Base-by-base conservation (phyloP, 1,140 invertebrate species). In the Drosophila baimaii region DNA sequence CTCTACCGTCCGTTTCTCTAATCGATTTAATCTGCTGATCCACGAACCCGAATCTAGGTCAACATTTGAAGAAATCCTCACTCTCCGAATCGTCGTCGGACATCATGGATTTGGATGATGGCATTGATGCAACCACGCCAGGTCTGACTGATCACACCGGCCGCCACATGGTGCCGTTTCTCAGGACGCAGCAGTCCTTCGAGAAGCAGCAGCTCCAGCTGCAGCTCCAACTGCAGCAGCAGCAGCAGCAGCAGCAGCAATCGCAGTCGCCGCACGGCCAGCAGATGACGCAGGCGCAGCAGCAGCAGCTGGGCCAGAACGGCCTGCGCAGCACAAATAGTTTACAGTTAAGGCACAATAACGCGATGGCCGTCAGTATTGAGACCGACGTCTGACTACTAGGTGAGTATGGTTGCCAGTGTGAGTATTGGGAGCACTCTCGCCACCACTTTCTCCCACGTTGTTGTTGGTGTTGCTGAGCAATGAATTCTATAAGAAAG, bases 331-430 rank as follows among this genome's bases (percentile, higher is more conserved):
- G 95, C 89, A 96, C 96, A 93, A 94, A 96, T 92, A 97, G 96
- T 93, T 95, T 95, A 93, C 96, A 96, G 92, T 95, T 96, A 88
- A 95, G 96, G 92, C 96, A 96, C 93, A 98, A 97, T 93, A 97
- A 91, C 73, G 91, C 91, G 51, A 91, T 92, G 85, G 94, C 95
- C 92, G 95, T 96, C 94, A 96, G 96, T 92, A 97, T 98, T 93
- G 98, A 99, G 94, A 99, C 98, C 94, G 98, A 99, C 94, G 98
- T 98, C 95, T 99, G 97, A 98, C 96, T 96, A 96, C 95, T 95
- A 94, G 95, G 96, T 97, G 93, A 94, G 93, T 92, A 33, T 23
- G 9, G 5, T 19, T 21, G 17, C 29, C 29, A 23, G 17, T 27
- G 61, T 64, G 21, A 64, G 62, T 64, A 64, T 62, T 37, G 23